Evolutionary conservation across 2,888 invertebrate genomes (phyloP), one percentile per base, ranked within the genome.

Genomic region (Scrobipalpa atriplicella): DNA sequence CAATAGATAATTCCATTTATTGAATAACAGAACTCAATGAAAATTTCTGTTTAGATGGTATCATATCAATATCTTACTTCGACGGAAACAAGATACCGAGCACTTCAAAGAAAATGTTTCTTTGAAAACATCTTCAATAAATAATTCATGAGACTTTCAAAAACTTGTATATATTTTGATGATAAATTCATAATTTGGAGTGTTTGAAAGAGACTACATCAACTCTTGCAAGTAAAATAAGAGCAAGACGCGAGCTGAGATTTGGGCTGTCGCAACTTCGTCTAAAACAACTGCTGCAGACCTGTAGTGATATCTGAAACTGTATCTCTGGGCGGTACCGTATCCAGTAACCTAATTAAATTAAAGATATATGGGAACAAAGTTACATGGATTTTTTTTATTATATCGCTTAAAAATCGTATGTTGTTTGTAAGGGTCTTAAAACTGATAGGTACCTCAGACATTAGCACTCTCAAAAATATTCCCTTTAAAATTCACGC

Each of bases 151-250:
- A 54, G 19, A 56, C 10, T 21, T 56, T 56, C 54, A 11, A 56
- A 56, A 56, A 56, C 54, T 56, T 56, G 54, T 13, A 47, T 47
- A 21, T 56, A 29, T 21, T 56, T 56, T 56, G 54, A 56, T 13
- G 21, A 29, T 56, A 13, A 56, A 56, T 56, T 56, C 21, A 21
- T 56, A 56, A 56, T 56, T 56, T 19, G 16, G 47, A n/a, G 47
- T 47, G 47, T 16, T 16, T 16, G 3, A 16, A 16, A 47, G 47
- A 47, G 47, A 47, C 47, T 47, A 16, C 43, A 43, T 47, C 47
- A 47, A 47, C 47, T 7, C 47, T 47, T 47, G 47, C n/a, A 13
- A 13, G 3, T 13, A 13, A 13, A 43, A 3, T 3, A 3, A 43
- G 13, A 13, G 43, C 9, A 29, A 29, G 29, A 29, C 29, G 29